These are phyloP conservation scores for Molanna angustata DNA, from an alignment of 2,888 invertebrate species.

Conservation along the genomic window DNA sequence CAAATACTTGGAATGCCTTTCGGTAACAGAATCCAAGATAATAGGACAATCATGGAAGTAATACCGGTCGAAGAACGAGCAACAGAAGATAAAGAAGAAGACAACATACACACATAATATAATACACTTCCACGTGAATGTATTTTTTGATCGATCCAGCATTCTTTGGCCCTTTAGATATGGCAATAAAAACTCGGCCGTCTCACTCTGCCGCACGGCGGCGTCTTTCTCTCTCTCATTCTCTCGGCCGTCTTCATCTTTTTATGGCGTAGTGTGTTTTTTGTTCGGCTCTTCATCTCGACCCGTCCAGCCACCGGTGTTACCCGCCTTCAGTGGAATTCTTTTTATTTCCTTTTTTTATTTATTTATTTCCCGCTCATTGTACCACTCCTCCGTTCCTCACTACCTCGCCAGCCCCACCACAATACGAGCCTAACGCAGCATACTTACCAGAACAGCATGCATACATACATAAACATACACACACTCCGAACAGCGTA, in stretches of 20 bases:
- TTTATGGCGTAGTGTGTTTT: conserved; percentile 45
- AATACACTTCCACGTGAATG: no score
- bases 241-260: conserved; percentile 6
- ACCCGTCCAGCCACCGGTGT: conserved; percentile 55
- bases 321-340: conserved; percentile 41
- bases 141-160: conserved; percentile 9
- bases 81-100: neutral
- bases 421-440: no score
- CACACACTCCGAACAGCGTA: neutral
- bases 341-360: conserved; percentile 15
- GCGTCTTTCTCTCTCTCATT: conserved; percentile 4
- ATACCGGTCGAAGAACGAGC: neutral
- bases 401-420: no score
- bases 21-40: neutral
- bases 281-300: conserved; percentile 54
- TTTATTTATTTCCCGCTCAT: conserved; percentile 25
- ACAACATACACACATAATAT: no score
- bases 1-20: neutral
- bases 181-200: conserved; percentile 13
- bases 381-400: conserved; percentile 8
- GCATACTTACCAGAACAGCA: no score
- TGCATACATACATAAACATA: neutral
- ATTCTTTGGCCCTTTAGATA: conserved; percentile 15
- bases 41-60: neutral
- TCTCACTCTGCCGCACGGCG: conserved; percentile 11